Base-by-base conservation (phyloP, 1,140 invertebrate genomes). In the Drosophila ercepeae region DNA sequence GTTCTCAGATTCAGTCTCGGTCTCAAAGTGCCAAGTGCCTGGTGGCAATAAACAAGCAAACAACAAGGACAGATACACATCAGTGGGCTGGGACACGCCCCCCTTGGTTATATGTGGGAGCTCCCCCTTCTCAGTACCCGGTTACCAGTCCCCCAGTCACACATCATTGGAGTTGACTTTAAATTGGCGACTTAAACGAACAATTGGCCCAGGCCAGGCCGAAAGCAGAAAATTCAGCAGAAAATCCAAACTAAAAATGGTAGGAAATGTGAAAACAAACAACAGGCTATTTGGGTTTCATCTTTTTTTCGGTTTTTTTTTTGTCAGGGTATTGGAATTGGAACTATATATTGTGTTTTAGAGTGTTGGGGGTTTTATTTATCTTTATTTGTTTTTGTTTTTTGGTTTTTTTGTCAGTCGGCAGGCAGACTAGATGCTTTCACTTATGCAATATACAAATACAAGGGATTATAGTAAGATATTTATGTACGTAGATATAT, bases 1-100 rank as follows among this genome's bases (percentile, higher is more conserved):
- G n/a, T n/a, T 42, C 42, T 57, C 25, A 27, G 58, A 16, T 13
- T 39, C 13, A 39, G 36, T 14, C 13, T 39, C 13, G 16, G 52
- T 29, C 29, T 36, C 39, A 60, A 63, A 72, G 70, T 57, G 51
- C 51, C 57, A 67, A 67, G 55, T 59, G 58, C 55, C 73, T 61
- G 64, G 64, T 73, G 60, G 51, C 69, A 61, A 69, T 78, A 78
- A 78, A 78, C 75, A 78, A 78, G 75, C 64, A 69, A 73, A 72
- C 41, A 61, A 67, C 60, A 67, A 67, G 64, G 64, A 67, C 64
- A 67, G 64, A 67, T 67, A 52, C 60, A 52, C 63, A 70, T 70
- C 65, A 70, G 67, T 51, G 45, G 16, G 46, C 42, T 9, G 2
- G 14, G 14, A 4, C 27, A 46, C 41, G 27, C 61, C 29, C 36